Base-by-base conservation (phyloP, 2,888 invertebrate genomes). In the Philereme transversata region DNA sequence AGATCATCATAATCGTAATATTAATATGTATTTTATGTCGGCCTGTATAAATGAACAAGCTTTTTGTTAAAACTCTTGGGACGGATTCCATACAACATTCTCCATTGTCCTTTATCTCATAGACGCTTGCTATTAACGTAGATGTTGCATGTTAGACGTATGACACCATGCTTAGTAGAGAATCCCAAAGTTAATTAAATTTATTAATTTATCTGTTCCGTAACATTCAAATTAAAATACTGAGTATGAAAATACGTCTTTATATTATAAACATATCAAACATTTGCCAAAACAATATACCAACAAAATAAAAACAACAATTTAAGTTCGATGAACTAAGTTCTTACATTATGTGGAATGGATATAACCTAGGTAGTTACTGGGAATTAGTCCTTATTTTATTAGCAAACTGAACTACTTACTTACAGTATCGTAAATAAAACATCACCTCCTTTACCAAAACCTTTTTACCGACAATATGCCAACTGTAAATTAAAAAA, bases 351-450 rank as follows among this genome's bases (percentile, higher is more conserved):
- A n/a, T n/a, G 35, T 10, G 22, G 4, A 50, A 52, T 33, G 62
- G 58, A 40, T 56, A 60, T 71, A 57, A 33, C 33, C n/a, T 47
- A 54, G 44, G 57, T 36, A 51, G 38, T n/a, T n/a, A n/a, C 51
- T 36, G 36, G 10, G 51, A n/a, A 45, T 64, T 72, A 71, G 69
- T 68, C 69, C 69, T 73, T 64, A 64, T 72, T 70, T 72, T 65
- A 75, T 72, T 78, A 76, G 55, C 65, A 70, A 73, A 67, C 68
- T 78, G 73, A 72, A 61, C 22, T 22, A 62, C 70, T 45, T 73
- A 76, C 44, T 36, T 59, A 57, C 55, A 45, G 41, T 54, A 60
- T 51, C 51, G 52, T 34, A 51, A 40, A 55, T n/a, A 51, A 40
- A 55, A 57, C 22, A 22, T 3, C 3, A 22, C 22, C 22, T 22